These are phyloP conservation scores for Balaeniceps rex DNA, from an alignment of 2,113 vertebrate genomes.

Conservation along the genomic window DNA sequence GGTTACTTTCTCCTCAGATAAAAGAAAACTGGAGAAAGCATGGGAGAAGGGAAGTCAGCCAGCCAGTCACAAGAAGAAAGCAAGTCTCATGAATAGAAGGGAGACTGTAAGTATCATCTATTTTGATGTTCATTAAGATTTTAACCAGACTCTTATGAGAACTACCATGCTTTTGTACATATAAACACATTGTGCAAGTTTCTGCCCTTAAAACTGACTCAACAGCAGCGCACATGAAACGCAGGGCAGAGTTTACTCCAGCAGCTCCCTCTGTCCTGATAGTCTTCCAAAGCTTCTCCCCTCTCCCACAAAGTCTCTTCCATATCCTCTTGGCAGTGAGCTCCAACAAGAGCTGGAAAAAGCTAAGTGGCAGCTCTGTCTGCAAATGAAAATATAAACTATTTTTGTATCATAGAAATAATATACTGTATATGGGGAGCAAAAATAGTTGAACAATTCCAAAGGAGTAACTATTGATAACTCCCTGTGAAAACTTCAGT, in stretches of 20 bases:
- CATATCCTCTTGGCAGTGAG: background rate
- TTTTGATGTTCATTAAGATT: background rate
- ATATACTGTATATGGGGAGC: background rate
- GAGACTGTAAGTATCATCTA: background rate
- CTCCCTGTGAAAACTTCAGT: background rate
- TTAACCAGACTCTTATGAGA: background rate
- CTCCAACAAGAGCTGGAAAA: background rate
- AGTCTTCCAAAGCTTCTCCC: background rate
- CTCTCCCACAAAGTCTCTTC: background rate
- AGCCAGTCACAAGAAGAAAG: background rate
- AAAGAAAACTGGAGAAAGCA: background rate
- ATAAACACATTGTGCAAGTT: background rate
- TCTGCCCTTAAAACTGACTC: background rate
- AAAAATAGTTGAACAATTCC: background rate
- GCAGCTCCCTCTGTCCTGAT: background rate
- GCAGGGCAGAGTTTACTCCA: background rate
- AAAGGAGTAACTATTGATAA: background rate
- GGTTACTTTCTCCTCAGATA: background rate
- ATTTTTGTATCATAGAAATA: background rate
- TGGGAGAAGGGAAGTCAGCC: background rate
- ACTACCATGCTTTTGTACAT: background rate
- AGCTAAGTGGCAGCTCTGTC: background rate
- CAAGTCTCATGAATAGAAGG: background rate
- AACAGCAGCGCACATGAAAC: background rate
- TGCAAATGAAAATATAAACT: background rate